Conservation (phyloP, 1,140 invertebrate species). For the Hetaerina americana region DNA sequence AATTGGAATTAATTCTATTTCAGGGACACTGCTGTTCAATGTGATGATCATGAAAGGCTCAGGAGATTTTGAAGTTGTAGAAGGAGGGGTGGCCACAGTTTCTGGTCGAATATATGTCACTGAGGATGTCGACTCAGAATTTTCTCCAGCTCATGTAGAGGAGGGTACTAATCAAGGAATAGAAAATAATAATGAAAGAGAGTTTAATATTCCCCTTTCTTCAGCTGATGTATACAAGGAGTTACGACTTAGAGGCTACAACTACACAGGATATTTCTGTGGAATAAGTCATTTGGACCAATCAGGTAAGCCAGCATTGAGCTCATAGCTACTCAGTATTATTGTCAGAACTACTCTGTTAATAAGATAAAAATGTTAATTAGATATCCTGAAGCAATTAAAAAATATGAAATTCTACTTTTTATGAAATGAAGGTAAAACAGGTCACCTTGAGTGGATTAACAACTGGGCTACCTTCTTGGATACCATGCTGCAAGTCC, state of each 20-base stretch:
- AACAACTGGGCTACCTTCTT: constrained; percentile 87
- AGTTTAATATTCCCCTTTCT: constrained; percentile 27
- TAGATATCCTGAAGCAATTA: no score
- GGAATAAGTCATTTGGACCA: constrained; percentile 38
- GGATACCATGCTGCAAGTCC: constrained; percentile 84
- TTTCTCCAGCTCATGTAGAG: constrained; percentile 20
- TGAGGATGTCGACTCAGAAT: constrained; percentile 30
- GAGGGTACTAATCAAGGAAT: neutral
- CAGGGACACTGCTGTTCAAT: constrained; percentile 51
- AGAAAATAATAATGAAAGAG: neutral
- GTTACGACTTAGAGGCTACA: constrained; percentile 76
- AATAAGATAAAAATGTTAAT: no score
- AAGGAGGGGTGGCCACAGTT: constrained; percentile 62
- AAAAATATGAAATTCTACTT: neutral
- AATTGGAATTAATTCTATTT: no score
- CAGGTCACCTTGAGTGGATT: constrained; percentile 39
- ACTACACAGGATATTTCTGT: constrained; percentile 70
- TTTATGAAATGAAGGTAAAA: neutral
- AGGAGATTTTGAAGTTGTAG: constrained; percentile 75
- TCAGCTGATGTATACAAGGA: constrained; percentile 85
- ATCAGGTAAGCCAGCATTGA: constrained; percentile 24
- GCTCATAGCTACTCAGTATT: neutral
- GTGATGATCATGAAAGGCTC: constrained; percentile 71
- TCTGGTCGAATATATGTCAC: constrained; percentile 51
- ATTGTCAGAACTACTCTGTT: neutral